phyloP scores from a whole-genome alignment of 2,888 invertebrate species.

The Belgica antarctica region DNA sequence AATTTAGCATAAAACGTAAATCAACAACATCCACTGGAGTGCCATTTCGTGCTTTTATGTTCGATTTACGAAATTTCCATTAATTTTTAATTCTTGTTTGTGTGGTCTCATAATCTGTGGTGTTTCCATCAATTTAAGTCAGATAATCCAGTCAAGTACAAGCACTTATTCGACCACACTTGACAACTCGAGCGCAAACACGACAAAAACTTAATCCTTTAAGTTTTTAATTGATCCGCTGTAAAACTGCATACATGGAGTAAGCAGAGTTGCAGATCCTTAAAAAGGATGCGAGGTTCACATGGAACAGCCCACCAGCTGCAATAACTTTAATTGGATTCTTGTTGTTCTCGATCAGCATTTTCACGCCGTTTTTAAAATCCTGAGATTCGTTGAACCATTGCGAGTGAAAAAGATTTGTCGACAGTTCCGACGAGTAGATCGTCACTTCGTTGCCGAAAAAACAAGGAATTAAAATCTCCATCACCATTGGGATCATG shows the following conservation, averaged over 20 bases:
- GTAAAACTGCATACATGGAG: neutral
- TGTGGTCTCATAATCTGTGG: too few species aligned
- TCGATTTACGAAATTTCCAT: too few species aligned
- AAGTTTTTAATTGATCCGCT: neutral
- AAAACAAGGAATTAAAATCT: conserved; percentile 19
- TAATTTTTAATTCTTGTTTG: too few species aligned
- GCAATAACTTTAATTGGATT: neutral
- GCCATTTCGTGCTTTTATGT: too few species aligned
- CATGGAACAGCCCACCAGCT: neutral
- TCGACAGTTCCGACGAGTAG: neutral
- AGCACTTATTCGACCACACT: too few species aligned
- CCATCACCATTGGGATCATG: conserved; percentile 16
- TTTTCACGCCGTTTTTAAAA: neutral
- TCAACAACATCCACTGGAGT: too few species aligned
- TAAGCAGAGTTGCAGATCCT: neutral
- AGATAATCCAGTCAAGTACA: too few species aligned
- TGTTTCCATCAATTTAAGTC: too few species aligned
- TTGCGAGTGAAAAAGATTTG: conserved; percentile 2
- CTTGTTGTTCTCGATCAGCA: conserved; percentile 2
- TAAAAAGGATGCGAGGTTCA: neutral
- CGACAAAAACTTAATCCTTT: too few species aligned
- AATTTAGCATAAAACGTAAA: too few species aligned
- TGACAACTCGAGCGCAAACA: too few species aligned
- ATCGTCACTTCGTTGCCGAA: conserved; percentile 8
- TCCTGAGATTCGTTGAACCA: neutral